Base-by-base conservation (phyloP, 2,888 invertebrate species). In the Athetis lepigone region DNA sequence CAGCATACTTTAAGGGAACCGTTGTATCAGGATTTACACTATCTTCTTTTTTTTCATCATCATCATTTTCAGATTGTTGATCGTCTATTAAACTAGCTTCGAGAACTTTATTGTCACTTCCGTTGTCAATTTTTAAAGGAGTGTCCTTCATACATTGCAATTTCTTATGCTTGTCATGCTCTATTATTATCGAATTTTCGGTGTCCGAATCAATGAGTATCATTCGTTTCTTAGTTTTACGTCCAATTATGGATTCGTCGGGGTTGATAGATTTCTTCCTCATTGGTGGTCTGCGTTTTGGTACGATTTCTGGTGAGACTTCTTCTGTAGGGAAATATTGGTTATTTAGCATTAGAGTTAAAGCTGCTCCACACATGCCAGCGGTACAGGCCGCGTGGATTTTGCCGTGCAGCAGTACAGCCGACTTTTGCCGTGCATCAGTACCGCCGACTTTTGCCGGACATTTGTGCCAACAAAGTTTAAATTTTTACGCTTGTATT, bases 171-270 rank as follows among this genome's bases (percentile, higher is more conserved):
- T 84, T 90, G 13, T 89, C 79, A 25, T 90, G 90, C 79, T 93
- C 93, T 46, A 90, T 82, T 1, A 93, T 71, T 25, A 94, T 90
- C 7, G 94, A 94, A 67, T 93, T 92, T 55, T 94, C 94, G 0
- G 91, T 90, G 69, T 95, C 94, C 0, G 94, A 94, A 39, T 94
- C 94, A 2, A 90, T 19, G 2, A 89, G 75, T 3, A 92, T 82
- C 79, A 93, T 88, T 6, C 93, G 88, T 77, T 92, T 94, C 50
- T 89, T 94, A 1, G 87, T 89, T 76, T 85, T 90, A 21, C 85
- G 85, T 25, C 69, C 77, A 33, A 83, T 82, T 7, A 90, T 85
- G 6, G 88, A 85, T 18, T 85, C 83, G 2, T 87, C 80, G 1
- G 84, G 82, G 11, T 84, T 82, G 6, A 72, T 77, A 8, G 80